Percentiles rank a stretch among this genome's conserved stretches.
phyloP scores from a whole-genome alignment of 2,888 invertebrate genomes.

The Perizoma affinitatum region DNA sequence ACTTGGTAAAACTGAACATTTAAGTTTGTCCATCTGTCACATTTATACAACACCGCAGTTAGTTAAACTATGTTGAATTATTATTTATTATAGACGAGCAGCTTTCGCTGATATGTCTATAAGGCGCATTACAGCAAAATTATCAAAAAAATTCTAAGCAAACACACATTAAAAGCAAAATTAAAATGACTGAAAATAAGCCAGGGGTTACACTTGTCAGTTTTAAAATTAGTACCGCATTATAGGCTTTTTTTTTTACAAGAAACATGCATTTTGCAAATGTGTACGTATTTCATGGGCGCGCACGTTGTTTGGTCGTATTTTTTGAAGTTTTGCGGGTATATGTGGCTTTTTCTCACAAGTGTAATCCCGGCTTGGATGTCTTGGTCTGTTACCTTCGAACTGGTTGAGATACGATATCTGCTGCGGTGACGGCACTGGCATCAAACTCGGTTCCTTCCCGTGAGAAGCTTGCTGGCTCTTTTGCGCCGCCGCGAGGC shows the following conservation, averaged over 20 bases:
- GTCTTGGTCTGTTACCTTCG: constrained; percentile 85
- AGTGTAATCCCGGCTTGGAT: constrained; percentile 51
- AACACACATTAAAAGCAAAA: constrained; percentile 45
- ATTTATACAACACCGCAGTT: no score
- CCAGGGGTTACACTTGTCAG: constrained; percentile 50
- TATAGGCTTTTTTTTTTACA: constrained; percentile 24
- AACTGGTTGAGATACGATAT: constrained; percentile 97
- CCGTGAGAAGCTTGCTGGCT: constrained; percentile 74
- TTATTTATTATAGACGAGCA: no score
- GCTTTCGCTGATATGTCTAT: no score
- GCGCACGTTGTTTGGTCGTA: constrained; percentile 20
- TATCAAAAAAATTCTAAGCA: constrained; percentile 38
- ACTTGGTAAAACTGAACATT: constrained; percentile 10
- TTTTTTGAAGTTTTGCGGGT: constrained; percentile 1
- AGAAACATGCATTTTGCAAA: constrained; percentile 28
- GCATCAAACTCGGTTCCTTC: constrained; percentile 96
- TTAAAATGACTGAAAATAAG: constrained; percentile 36
- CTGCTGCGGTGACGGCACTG: constrained; percentile 98
- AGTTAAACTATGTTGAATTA: no score
- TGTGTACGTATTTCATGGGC: constrained; percentile 26
- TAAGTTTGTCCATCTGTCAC: no score
- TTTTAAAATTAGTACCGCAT: constrained; percentile 38
- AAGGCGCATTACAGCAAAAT: constrained; percentile 22
- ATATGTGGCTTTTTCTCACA: constrained; percentile 28
- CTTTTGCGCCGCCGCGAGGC: constrained; percentile 82